Percentiles rank a stretch among this genome's conserved stretches.
These are phyloP conservation scores for Polietes domitor DNA, from an alignment of 2,888 invertebrate genomes.

Conservation along the genomic window DNA sequence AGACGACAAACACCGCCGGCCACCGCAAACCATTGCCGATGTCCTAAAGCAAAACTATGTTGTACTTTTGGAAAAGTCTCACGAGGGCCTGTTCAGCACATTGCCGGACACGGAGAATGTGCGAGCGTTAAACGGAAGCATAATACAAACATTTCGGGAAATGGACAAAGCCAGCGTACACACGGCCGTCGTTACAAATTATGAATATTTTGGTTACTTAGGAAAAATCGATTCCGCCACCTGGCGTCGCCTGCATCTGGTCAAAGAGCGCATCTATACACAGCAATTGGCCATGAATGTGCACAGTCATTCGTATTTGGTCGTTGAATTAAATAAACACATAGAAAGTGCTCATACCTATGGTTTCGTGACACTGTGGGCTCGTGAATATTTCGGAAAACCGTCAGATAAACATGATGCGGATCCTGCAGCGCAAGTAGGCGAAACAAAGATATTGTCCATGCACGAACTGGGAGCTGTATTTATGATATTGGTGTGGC, in stretches of 20 bases:
- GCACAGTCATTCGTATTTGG: conserved; percentile 72
- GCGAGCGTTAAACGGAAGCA: conserved; percentile 68
- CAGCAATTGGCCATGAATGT: conserved; percentile 74
- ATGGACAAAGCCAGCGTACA: conserved; percentile 65
- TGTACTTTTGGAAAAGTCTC: conserved; percentile 69
- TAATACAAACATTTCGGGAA: conserved; percentile 70
- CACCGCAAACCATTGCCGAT: conserved; percentile 72
- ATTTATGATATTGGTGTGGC: conserved; percentile 72
- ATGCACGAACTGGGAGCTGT: conserved; percentile 71
- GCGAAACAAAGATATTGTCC: conserved; percentile 66
- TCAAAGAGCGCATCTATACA: conserved; percentile 72
- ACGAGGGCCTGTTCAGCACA: conserved; percentile 68
- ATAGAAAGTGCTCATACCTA: conserved; percentile 69
- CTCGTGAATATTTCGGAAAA: neutral
- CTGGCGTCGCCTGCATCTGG: conserved; percentile 71
- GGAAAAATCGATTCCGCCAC: conserved; percentile 69
- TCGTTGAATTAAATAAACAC: conserved; percentile 69
- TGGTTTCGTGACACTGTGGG: conserved; percentile 70
- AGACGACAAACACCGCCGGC: conserved; percentile 72
- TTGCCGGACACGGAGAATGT: conserved; percentile 70
- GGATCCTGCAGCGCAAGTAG: conserved; percentile 65
- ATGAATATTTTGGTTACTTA: conserved; percentile 75
- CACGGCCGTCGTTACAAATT: conserved; percentile 72
- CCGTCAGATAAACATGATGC: neutral
- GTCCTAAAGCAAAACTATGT: conserved; percentile 70